Conservation (phyloP, 2,888 invertebrate species). For the Dynastes hyllus region DNA sequence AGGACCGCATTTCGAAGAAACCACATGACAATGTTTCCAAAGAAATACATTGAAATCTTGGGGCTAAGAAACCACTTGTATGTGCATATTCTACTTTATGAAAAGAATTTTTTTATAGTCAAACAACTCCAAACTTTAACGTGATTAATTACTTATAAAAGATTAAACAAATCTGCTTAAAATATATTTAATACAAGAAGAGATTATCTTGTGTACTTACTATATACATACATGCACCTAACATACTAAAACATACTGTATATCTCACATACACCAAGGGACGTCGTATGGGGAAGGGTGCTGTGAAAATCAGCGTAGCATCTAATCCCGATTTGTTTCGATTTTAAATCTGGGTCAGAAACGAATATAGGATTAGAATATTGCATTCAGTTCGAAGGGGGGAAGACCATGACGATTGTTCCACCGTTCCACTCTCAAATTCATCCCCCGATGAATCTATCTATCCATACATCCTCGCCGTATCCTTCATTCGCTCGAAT, state of each 20-base stretch:
- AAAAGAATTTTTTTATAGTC: too few species aligned
- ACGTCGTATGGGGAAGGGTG: constrained; percentile 61
- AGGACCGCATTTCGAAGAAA: too few species aligned
- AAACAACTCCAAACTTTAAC: too few species aligned
- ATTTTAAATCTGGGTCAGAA: constrained; percentile 70
- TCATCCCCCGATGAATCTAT: constrained; percentile 2
- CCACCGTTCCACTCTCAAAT: neutral
- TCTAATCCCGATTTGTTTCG: constrained; percentile 71
- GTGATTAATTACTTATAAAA: too few species aligned
- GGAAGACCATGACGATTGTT: neutral
- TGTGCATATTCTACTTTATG: too few species aligned
- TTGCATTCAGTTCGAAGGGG: constrained; percentile 5
- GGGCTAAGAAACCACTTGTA: too few species aligned
- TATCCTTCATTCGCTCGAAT: constrained; percentile 15
- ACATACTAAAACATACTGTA: neutral
- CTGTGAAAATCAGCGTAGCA: constrained; percentile 70
- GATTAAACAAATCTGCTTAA: too few species aligned
- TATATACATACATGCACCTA: too few species aligned
- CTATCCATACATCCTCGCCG: neutral
- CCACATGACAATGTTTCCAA: too few species aligned
- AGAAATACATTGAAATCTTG: too few species aligned
- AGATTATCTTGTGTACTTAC: too few species aligned
- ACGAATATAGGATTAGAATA: constrained; percentile 49
- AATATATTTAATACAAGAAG: too few species aligned
- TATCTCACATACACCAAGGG: neutral